These are phyloP conservation scores for Polylopha cassiicola DNA, from an alignment of 2,888 invertebrate genomes.

Conservation along the genomic window DNA sequence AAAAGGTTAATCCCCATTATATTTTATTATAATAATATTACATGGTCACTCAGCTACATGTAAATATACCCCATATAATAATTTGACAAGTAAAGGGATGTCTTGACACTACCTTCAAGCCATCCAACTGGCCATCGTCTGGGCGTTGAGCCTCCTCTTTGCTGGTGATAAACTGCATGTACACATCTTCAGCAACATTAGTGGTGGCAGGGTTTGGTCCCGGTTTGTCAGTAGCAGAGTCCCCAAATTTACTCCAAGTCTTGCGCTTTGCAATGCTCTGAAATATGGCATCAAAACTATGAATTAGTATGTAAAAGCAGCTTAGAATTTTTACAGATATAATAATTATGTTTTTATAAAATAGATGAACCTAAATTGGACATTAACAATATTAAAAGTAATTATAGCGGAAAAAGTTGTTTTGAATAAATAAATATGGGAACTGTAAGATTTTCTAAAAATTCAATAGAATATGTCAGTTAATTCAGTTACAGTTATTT, in stretches of 20 bases:
- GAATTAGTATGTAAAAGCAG: too few species aligned
- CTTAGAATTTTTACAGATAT: too few species aligned
- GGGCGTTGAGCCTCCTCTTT: slow-evolving; percentile 92
- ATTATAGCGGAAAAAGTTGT: background rate
- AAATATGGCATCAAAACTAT: slow-evolving; percentile 24
- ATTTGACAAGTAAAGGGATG: background rate
- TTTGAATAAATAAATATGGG: too few species aligned
- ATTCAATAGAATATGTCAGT: too few species aligned
- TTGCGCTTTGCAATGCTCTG: slow-evolving; percentile 93
- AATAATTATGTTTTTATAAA: too few species aligned
- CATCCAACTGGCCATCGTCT: slow-evolving; percentile 90
- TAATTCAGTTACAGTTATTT: too few species aligned
- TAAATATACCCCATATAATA: too few species aligned
- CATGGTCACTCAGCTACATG: too few species aligned
- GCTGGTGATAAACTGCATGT: slow-evolving; percentile 93
- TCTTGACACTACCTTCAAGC: slow-evolving; percentile 80
- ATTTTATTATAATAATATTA: too few species aligned
- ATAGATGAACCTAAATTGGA: too few species aligned
- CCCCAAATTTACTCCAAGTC: slow-evolving; percentile 97
- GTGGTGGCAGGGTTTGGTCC: slow-evolving; percentile 99
- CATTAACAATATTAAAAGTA: background rate
- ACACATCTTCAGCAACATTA: slow-evolving; percentile 96
- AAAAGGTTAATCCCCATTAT: too few species aligned
- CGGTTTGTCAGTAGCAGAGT: slow-evolving; percentile 92
- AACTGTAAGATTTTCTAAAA: too few species aligned